Evolutionary conservation across 2,888 invertebrate genomes (phyloP).

Genomic region (Imbricaverruca yamaguchii): DNA sequence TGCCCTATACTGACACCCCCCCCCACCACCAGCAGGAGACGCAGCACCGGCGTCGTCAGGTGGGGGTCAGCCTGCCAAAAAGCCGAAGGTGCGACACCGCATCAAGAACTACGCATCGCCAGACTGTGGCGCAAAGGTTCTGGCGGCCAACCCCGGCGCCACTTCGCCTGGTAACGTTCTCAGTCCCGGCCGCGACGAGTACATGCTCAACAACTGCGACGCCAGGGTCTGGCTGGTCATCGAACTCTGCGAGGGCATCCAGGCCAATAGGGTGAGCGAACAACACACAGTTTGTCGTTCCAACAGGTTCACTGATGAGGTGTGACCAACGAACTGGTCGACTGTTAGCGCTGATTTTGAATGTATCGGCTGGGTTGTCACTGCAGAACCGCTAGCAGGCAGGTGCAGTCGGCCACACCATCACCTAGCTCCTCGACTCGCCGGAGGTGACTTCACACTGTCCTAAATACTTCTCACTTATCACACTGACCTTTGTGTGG

Average conservation of each 20-base stretch:
- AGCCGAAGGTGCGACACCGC: constrained; percentile 9
- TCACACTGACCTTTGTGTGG: no score
- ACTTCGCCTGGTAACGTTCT: constrained; percentile 51
- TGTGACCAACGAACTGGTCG: no score
- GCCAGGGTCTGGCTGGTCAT: constrained; percentile 91
- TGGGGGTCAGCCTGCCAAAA: background rate
- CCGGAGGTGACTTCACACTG: no score
- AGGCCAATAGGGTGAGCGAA: constrained; percentile 62
- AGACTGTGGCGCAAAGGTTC: constrained; percentile 95
- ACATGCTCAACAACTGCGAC: constrained; percentile 93
- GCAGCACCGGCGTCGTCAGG: background rate
- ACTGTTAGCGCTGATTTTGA: no score
- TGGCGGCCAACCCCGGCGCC: constrained; percentile 86
- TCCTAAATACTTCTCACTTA: no score
- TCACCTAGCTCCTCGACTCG: no score
- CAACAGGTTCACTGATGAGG: no score
- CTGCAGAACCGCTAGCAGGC: no score
- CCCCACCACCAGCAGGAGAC: background rate
- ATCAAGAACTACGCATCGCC: constrained; percentile 89
- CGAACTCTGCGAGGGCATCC: constrained; percentile 95
- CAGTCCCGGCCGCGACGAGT: constrained; percentile 87
- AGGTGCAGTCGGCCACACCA: no score
- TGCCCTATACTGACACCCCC: background rate
- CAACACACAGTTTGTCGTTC: no score
- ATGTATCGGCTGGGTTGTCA: no score